Base-by-base conservation (phyloP, 1,140 invertebrate genomes). In the Drosophila sp. region DNA sequence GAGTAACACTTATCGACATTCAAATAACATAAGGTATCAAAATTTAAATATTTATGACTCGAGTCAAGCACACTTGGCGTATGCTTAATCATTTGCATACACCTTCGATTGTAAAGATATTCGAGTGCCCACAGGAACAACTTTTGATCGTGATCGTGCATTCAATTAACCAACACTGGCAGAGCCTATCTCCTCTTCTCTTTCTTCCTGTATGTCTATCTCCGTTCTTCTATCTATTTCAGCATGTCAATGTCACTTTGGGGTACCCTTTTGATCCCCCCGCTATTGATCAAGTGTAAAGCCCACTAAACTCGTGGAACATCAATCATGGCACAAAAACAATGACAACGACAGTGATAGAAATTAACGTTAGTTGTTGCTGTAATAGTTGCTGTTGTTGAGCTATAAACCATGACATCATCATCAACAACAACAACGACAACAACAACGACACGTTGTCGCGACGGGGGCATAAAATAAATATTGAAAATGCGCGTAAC, bases 401-500 rank as follows among this genome's bases (percentile, higher is more conserved):
- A 69, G 29, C 46, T 48, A 45, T 50, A 45, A 48, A 43, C 71
- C 51, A 86, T 86, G 78, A 84, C 78, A 80, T 86, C 81, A 84
- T 74, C 75, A 61, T 40, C 46, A 53, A n/a, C 56, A 43, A 32
- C 41, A 38, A 29, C 16, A 36, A 16, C 74, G 41, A 21, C 21
- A 62, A 38, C 58, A 36, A 43, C 69, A 14, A 13, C 27, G 29
- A 41, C 56, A 32, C 43, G 32, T n/a, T 29, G 53, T 43, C 38
- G 29, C 61, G 38, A 34, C 50, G 66, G 69, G 58, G 69, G 54
- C 70, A 59, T 57, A 53, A 79, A 74, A 84, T 70, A 70, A 71
- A 84, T 84, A 84, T 84, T 80, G 77, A 76, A 67, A 84, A 70
- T 65, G 50, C 71, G 76, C 71, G 65, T 78, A 70, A 70, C 32